A percentile compares a stretch with the other conserved stretches of the same genome.
Conservation (phyloP, 1,140 invertebrate species). For the Halyomorpha halys region DNA sequence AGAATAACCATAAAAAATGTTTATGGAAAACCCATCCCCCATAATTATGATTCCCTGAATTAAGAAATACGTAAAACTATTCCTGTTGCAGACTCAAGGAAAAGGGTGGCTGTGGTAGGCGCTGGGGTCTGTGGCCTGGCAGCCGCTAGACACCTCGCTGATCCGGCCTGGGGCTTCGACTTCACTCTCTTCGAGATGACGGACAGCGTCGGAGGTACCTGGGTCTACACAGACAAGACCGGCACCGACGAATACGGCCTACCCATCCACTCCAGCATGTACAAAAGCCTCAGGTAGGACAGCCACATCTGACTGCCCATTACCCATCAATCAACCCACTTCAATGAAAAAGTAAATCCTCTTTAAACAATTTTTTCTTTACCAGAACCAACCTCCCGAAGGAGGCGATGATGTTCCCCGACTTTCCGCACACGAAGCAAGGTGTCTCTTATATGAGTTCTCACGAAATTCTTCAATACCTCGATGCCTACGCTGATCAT, state of each 20-base stretch:
- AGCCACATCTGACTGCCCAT: no score
- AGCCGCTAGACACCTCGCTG: conserved; percentile 27
- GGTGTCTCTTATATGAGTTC: conserved; percentile 30
- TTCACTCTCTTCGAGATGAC: conserved; percentile 50
- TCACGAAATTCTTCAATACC: conserved; percentile 16
- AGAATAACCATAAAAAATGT: no score
- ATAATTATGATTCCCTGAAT: no score
- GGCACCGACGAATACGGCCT: conserved; percentile 47
- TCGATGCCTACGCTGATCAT: conserved; percentile 53
- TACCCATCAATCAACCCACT: no score
- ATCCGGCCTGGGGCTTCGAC: background rate
- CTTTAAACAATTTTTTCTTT: background rate
- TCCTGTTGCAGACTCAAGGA: background rate
- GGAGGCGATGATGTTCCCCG: conserved; percentile 80
- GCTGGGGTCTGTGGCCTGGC: conserved; percentile 31
- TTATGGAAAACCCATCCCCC: no score
- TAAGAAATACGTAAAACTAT: no score
- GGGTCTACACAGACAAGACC: conserved; percentile 56
- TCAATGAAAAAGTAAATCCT: no score
- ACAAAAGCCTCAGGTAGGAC: conserved; percentile 38
- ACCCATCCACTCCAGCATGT: conserved; percentile 64
- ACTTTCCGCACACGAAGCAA: conserved; percentile 48
- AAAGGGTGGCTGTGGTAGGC: conserved; percentile 30
- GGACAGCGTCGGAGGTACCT: conserved; percentile 54
- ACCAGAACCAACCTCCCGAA: conserved; percentile 75